phyloP scores from a whole-genome alignment of 2,797 vertebrate species.

The Dromococcyx pavoninus region DNA sequence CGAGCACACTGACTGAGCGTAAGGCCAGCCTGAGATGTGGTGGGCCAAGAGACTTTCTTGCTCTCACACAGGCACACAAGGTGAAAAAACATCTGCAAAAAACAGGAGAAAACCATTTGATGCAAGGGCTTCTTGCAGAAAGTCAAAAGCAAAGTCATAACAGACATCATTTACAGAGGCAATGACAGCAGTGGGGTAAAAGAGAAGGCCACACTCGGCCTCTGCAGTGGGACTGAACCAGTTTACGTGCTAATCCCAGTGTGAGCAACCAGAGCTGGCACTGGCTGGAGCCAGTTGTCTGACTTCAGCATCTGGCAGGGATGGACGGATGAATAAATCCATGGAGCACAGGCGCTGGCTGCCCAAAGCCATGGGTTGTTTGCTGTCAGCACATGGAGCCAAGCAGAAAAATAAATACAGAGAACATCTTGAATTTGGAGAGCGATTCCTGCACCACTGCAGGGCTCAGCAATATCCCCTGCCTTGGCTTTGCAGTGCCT shows the following conservation, averaged over 20 bases:
- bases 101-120: neutral
- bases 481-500: neutral
- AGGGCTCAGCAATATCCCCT: neutral
- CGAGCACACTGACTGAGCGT: neutral
- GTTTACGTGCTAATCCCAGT: slow-evolving; percentile 74
- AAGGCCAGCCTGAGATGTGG: neutral
- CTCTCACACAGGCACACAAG: rapidly evolving
- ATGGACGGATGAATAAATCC: slow-evolving; percentile 40
- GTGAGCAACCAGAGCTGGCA: slow-evolving; percentile 72
- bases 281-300: slow-evolving; percentile 59
- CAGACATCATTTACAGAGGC: slow-evolving; percentile 33
- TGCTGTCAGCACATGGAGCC: neutral
- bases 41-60: rapidly evolving
- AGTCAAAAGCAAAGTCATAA: slow-evolving; percentile 23
- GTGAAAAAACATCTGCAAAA: neutral
- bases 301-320: slow-evolving; percentile 75
- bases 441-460: neutral
- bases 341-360: slow-evolving; percentile 16
- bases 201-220: slow-evolving; percentile 44
- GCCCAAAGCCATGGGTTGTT: neutral
- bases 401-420: neutral
- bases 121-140: neutral
- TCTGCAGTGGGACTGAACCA: neutral
- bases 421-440: neutral
- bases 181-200: slow-evolving; percentile 26